Conservation (phyloP, 2,113 vertebrate species). For the Nanorana parkeri region DNA sequence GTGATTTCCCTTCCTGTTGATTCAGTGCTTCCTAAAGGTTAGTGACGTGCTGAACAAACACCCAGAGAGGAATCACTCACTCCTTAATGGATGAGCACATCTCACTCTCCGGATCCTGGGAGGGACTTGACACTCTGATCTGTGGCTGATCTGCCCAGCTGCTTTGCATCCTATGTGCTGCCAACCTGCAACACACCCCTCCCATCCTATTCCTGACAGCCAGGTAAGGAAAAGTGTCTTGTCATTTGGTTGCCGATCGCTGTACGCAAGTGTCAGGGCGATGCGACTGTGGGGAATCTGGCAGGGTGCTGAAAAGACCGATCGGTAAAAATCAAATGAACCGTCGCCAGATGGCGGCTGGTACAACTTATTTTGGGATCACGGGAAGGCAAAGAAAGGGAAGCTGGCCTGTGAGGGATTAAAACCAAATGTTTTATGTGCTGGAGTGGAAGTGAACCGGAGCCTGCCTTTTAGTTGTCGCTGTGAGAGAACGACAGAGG, state of each 20-base stretch:
- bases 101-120: constrained; percentile 67
- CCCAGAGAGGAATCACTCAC: constrained; percentile 55
- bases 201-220: not conserved
- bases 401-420: constrained; percentile 11
- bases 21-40: constrained; percentile 70
- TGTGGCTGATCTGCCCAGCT: constrained; percentile 66
- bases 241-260: not conserved
- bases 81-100: not conserved
- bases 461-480: not conserved
- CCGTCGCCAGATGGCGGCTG: constrained; percentile 78
- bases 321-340: constrained; percentile 63
- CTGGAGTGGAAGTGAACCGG: not conserved
- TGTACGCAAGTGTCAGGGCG: not conserved
- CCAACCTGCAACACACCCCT: not conserved
- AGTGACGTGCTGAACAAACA: constrained; percentile 69
- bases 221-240: constrained; percentile 29
- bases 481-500: not conserved
- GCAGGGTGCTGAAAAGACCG: constrained; percentile 62
- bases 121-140: constrained; percentile 70
- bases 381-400: constrained; percentile 50
- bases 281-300: not conserved
- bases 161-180: constrained; percentile 57
- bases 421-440: not conserved
- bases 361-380: constrained; percentile 65
- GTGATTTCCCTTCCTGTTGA: constrained; percentile 65